Evolutionary conservation across 2,113 vertebrate species (phyloP).

Genomic region (Etheostoma spectabile): DNA sequence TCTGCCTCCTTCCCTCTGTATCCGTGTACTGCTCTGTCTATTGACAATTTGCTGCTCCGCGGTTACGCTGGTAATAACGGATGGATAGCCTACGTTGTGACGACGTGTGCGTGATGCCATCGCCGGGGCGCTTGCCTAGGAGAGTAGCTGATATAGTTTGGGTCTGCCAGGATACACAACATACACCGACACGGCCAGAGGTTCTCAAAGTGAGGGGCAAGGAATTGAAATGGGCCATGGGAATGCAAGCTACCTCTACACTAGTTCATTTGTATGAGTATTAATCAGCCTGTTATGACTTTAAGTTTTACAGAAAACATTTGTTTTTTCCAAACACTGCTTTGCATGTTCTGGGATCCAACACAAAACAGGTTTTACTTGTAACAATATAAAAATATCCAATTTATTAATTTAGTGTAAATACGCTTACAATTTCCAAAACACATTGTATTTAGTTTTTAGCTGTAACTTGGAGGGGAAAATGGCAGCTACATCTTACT

Average conservation of each 20-base stretch:
- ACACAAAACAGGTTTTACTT: not conserved
- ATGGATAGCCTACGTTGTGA: slow-evolving; percentile 50
- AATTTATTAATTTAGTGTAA: not conserved
- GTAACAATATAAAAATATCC: not conserved
- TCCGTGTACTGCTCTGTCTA: slow-evolving; percentile 53
- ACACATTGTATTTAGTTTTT: not conserved
- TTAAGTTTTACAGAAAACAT: not conserved
- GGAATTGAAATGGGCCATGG: slow-evolving; percentile 12
- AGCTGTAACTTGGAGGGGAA: not conserved
- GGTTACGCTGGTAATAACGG: slow-evolving; percentile 59
- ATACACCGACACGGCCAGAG: slow-evolving; percentile 9
- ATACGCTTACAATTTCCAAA: not conserved
- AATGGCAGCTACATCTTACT: not conserved
- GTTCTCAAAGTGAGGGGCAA: slow-evolving; percentile 37
- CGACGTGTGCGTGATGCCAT: slow-evolving; percentile 54
- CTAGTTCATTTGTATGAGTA: not conserved
- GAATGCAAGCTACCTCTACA: not conserved
- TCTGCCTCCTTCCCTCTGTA: slow-evolving; percentile 29
- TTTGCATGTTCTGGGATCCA: not conserved
- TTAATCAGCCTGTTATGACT: not conserved
- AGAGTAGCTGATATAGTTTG: slow-evolving; percentile 37
- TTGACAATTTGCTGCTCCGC: slow-evolving; percentile 44
- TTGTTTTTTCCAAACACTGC: not conserved
- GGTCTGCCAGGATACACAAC: slow-evolving; percentile 21
- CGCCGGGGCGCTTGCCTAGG: slow-evolving; percentile 52